Evolutionary conservation across 1,140 invertebrate species (phyloP).

Genomic region (Aphelinus atriplicis): DNA sequence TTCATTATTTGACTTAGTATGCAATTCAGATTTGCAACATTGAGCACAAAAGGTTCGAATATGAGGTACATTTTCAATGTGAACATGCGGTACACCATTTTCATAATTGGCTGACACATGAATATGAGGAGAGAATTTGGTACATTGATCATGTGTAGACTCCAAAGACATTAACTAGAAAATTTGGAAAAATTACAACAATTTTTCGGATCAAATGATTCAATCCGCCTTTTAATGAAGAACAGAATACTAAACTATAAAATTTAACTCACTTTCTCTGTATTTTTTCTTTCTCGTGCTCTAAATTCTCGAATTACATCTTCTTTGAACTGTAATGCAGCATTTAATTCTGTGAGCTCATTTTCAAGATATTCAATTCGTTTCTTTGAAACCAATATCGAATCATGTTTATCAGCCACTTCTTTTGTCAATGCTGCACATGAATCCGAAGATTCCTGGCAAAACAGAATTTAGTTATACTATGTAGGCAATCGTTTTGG

Average conservation of each 20-base stretch:
- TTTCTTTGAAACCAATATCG: constrained; percentile 56
- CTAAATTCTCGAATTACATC: constrained; percentile 68
- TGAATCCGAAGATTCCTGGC: constrained; percentile 59
- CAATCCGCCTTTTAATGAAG: too few relatives aligned
- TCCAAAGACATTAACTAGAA: constrained; percentile 25
- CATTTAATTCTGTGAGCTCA: constrained; percentile 59
- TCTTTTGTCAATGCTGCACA: constrained; percentile 63
- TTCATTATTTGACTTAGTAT: constrained; percentile 24
- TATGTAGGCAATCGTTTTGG: too few relatives aligned
- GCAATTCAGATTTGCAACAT: constrained; percentile 5
- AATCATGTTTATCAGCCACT: constrained; percentile 66
- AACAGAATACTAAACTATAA: not conserved
- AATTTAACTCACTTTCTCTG: not conserved
- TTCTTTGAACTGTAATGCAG: constrained; percentile 66
- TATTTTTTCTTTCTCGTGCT: constrained; percentile 60
- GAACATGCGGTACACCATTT: constrained; percentile 28
- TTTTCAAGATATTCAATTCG: constrained; percentile 63
- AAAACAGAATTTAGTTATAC: too few relatives aligned
- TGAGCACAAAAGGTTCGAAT: not conserved
- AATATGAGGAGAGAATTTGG: constrained; percentile 26
- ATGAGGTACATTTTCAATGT: constrained; percentile 18
- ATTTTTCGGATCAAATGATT: too few relatives aligned
- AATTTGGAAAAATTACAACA: too few relatives aligned
- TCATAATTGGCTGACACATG: constrained; percentile 16
- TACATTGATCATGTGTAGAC: not conserved